phyloP scores from a whole-genome alignment of 2,888 invertebrate genomes.

The Machimus rusticus region DNA sequence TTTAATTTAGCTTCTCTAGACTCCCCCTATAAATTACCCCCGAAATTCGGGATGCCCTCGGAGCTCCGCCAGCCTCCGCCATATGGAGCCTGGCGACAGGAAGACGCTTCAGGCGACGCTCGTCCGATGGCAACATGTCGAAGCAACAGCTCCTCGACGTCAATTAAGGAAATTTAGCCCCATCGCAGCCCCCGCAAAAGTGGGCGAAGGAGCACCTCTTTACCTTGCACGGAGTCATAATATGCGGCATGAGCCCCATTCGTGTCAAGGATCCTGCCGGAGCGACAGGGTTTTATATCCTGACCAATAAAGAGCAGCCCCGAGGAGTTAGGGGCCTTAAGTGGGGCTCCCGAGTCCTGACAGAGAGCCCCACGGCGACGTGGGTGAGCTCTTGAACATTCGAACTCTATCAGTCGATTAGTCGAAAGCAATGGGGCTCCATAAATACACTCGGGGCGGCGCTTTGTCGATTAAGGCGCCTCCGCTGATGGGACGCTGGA shows the following conservation, averaged over 20 bases:
- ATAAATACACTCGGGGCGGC: not conserved
- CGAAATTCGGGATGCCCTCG: not conserved
- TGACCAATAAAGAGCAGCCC: not conserved
- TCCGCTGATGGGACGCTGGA: not conserved
- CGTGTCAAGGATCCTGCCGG: constrained; percentile 12
- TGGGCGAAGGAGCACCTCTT: not conserved
- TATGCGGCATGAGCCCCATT: not conserved
- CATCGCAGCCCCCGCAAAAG: not conserved
- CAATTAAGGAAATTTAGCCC: constrained; percentile 26
- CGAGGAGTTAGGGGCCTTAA: not conserved
- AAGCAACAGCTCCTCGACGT: constrained; percentile 26
- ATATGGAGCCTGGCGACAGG: constrained; percentile 28
- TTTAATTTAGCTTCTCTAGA: constrained; percentile 9
- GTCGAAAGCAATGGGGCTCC: not conserved
- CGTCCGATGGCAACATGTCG: constrained; percentile 6
- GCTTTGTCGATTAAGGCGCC: not conserved
- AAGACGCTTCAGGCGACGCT: not conserved
- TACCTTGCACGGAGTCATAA: not conserved
- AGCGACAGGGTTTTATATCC: not conserved
- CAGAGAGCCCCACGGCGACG: not conserved
- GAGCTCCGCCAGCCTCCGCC: not conserved
- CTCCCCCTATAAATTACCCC: constrained; percentile 6
- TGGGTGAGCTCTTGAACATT: not conserved
- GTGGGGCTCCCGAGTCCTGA: not conserved
- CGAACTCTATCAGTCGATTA: not conserved